Evolutionary conservation across 2,888 invertebrate species (phyloP).

Genomic region (Brachynemurus nebulosus): DNA sequence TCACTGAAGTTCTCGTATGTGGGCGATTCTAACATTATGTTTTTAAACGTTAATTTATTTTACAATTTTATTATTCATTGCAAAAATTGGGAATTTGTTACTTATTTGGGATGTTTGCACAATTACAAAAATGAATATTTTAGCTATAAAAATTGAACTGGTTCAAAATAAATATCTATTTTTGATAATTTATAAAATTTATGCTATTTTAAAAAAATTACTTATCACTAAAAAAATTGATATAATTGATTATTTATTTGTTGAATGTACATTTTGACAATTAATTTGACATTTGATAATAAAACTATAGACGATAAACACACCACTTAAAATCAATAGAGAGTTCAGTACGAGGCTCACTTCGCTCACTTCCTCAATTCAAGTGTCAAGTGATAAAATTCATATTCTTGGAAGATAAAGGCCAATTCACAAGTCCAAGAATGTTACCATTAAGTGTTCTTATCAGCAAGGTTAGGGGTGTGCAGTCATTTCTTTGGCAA

Average conservation of each 20-base stretch:
- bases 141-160: too few relatives aligned
- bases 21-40: not conserved
- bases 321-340: not conserved
- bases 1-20: slow-evolving; percentile 3
- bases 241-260: not conserved
- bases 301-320: not conserved
- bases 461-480: too few relatives aligned
- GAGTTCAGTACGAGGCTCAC: not conserved
- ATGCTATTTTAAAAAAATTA: too few relatives aligned
- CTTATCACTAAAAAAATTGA: not conserved
- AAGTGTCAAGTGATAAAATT: too few relatives aligned
- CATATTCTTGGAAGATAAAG: too few relatives aligned
- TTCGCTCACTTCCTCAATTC: too few relatives aligned
- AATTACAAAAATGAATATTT: too few relatives aligned
- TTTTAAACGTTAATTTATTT: not conserved
- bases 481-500: too few relatives aligned
- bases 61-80: slow-evolving; percentile 1
- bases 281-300: not conserved
- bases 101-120: not conserved
- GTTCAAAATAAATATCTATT: too few relatives aligned
- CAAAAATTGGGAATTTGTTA: not conserved
- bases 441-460: too few relatives aligned
- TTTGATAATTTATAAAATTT: too few relatives aligned
- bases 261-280: not conserved
- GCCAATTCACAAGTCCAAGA: too few relatives aligned